A percentile compares a stretch with the other conserved stretches of the same genome.
Conservation (phyloP, 2,113 vertebrate genomes). For the Coregonus clupeaformis region DNA sequence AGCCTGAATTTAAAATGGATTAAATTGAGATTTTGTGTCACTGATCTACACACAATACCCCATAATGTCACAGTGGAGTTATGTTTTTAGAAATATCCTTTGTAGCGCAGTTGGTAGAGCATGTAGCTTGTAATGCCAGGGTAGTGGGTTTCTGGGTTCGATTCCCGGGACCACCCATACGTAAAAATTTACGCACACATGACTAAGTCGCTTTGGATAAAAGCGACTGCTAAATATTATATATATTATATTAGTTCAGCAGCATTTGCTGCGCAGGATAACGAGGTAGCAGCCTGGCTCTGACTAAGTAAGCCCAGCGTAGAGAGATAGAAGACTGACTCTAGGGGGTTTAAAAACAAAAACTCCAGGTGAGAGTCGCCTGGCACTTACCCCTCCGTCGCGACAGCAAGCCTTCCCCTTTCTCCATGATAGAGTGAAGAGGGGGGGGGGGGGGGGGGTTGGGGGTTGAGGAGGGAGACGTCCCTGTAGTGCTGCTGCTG, state of each 20-base stretch:
- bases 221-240: no score
- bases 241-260: neutral
- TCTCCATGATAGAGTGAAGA: slow-evolving; percentile 68
- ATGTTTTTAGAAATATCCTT: no score
- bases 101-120: no score
- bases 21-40: no score
- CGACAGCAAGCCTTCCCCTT: slow-evolving; percentile 64
- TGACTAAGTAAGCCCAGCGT: neutral
- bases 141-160: no score
- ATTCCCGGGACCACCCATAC: no score
- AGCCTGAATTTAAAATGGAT: no score
- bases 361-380: neutral
- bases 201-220: no score
- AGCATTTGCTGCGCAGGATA: neutral
- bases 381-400: slow-evolving; percentile 70
- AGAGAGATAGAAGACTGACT: neutral
- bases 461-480: slow-evolving; percentile 33
- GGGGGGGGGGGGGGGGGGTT: neutral
- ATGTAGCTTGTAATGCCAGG: no score
- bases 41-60: no score
- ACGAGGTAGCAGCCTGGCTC: neutral
- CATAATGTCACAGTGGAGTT: no score
- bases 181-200: no score
- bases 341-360: neutral
- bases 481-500: slow-evolving; percentile 39